Evolutionary conservation across 2,113 vertebrate species (phyloP), one percentile per base, ranked within the genome.

Genomic region (Poicephalus gulielmi): DNA sequence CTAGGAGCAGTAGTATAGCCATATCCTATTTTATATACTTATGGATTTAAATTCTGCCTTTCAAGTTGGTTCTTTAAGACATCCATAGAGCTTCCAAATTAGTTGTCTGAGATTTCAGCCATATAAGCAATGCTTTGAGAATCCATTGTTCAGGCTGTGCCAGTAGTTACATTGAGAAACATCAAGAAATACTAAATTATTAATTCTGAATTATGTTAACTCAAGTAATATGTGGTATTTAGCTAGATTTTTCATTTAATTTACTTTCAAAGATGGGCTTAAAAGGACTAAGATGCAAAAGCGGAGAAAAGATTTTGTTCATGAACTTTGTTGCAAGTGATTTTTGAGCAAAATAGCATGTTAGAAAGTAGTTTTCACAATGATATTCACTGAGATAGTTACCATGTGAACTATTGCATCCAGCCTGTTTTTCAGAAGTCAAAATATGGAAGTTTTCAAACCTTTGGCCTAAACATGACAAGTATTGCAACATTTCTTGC

Each of bases 191-290:
- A 77, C 30, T 75, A 83, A 88, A 88, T 70, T 90, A 90, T 50
- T 78, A 68, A 94, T 92, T 81, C 35, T 50, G 83, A 79, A 90
- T 52, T 90, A 67, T 90, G 55, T 94, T 62, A 83, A 64, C 52
- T 71, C 27, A 57, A 67, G 43, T 22, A 94, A 41, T n/a, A 53
- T 17, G 4, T 20, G 4, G 14, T 31, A 86, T 75, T 95, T 95
- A 86, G 44, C 53, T 80, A 57, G 41, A 76, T 84, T 80, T 88
- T 91, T 92, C 90, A 69, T 95, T 88, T 39, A 27, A 95, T 95
- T 94, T 93, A 91, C 81, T 96, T 33, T 59, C 92, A 97, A 95
- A 95, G 78, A 91, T 86, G 9, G 13, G 37, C 37, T 96, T 95
- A 57, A 95, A 96, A 60, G 44, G 35, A 89, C 27, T 63, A 64